A percentile compares a stretch with the other conserved stretches of the same genome.
Evolutionary conservation across 2,113 vertebrate genomes (phyloP).

Genomic region (Stegastes partitus): DNA sequence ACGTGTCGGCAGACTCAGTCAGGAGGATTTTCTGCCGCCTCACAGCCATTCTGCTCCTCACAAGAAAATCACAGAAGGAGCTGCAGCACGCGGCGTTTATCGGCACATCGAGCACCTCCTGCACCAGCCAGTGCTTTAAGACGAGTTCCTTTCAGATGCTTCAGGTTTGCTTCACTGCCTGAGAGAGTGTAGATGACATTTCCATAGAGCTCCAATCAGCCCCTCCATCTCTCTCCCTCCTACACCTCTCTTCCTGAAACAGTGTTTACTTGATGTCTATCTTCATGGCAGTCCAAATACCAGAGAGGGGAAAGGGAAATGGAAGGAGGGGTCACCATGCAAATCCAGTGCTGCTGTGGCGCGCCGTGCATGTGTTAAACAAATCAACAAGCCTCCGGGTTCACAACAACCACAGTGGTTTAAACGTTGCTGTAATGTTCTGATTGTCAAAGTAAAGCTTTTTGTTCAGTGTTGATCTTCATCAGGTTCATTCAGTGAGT

Average conservation of each 20-base stretch:
- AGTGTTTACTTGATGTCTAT: constrained; percentile 73
- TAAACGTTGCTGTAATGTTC: not conserved
- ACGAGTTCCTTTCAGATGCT: not conserved
- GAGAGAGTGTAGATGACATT: not conserved
- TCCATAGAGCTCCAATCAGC: not conserved
- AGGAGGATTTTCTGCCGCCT: not conserved
- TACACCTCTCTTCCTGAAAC: constrained; percentile 66
- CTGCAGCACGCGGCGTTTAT: not conserved
- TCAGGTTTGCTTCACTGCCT: not conserved
- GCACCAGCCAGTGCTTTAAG: not conserved
- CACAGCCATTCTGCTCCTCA: not conserved
- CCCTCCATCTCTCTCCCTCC: constrained; percentile 38
- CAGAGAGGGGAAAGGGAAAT: constrained; percentile 65
- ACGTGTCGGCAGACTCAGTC: not conserved
- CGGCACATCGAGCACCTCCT: too few relatives aligned
- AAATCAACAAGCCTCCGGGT: constrained; percentile 58
- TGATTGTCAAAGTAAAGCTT: too few relatives aligned
- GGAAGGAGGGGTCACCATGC: constrained; percentile 70
- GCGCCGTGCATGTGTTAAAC: constrained; percentile 67
- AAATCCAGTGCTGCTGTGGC: constrained; percentile 70
- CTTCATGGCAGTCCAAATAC: constrained; percentile 66
- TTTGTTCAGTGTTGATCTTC: too few relatives aligned
- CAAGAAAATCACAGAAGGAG: not conserved
- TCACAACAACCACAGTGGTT: not conserved
- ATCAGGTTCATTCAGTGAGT: too few relatives aligned